Evolutionary conservation across 2,888 invertebrate genomes (phyloP), one percentile per base, ranked within the genome.

Genomic region (Lepidocyrtoides sp.): DNA sequence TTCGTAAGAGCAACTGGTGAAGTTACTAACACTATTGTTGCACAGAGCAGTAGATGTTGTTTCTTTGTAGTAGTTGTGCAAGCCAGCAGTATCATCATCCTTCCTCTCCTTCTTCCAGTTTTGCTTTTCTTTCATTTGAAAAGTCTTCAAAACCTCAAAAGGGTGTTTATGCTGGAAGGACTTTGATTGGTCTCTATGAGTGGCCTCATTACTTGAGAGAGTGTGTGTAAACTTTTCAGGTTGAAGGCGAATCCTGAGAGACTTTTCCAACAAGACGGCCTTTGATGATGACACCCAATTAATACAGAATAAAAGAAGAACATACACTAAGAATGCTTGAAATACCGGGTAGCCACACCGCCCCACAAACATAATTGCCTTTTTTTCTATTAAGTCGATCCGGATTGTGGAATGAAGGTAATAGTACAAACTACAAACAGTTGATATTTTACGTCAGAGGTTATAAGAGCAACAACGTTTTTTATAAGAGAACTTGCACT

Each of bases 201-300:
- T 36, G 36, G 36, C 5, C 36, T 69, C 32, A 69, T 69, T 32
- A 32, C 66, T 14, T 3, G 17, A 12, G 17, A 69, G 17, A 1
- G 32, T 69, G 66, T 69, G 36, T 26, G 66, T 69, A 36, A 69
- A 14, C 66, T 7, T 69, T 69, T 69, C 14, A 17, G 8, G 36
- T 8, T 32, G 66, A 69, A 69, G n/a, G 2, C 36, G 17, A 36
- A 17, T 69, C 8, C 8, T n/a, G 8, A n/a, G n/a, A 10, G 36
- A 69, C 36, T n/a, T 36, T 23, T 36, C 17, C n/a, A 7, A 17
- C 0, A 32, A 32, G 66, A 17, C 1, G n/a, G 1, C 36, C 36
- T 36, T 32, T 36, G 32, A 69, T 69, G 66, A 69, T 32, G 66
- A 32, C 5, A 36, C 17, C 66, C 36, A 69, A 69, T 69, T 36